phyloP scores from a whole-genome alignment of 2,888 invertebrate species.

The Pammene fasciana region DNA sequence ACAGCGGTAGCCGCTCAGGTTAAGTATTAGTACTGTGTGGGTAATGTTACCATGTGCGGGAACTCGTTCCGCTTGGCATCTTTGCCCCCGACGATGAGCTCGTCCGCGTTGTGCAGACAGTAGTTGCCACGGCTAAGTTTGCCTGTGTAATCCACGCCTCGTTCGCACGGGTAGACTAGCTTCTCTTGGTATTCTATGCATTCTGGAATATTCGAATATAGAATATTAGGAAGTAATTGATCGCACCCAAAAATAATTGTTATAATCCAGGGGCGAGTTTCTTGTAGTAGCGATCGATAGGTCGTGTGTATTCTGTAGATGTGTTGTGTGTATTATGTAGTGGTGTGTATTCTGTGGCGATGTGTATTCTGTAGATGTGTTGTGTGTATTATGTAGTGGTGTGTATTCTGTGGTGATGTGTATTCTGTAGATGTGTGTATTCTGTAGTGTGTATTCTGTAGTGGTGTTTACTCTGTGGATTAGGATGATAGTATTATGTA shows the following conservation, averaged over 20 bases:
- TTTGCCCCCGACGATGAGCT: slow-evolving; percentile 47
- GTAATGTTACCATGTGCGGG: slow-evolving; percentile 49
- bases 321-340: slow-evolving; percentile 11
- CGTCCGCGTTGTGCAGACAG: slow-evolving; percentile 47
- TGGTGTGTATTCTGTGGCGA: no score
- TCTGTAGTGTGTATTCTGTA: slow-evolving; percentile 14
- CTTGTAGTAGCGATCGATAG: neutral
- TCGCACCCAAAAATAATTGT: no score
- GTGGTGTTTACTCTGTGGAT: no score
- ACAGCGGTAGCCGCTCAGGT: no score
- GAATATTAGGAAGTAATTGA: neutral
- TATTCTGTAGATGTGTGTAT: slow-evolving; percentile 12
- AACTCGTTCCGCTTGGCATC: slow-evolving; percentile 50
- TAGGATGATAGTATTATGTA: no score
- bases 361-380: slow-evolving; percentile 5
- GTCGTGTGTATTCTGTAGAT: slow-evolving; percentile 8
- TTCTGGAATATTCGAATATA: slow-evolving; percentile 44
- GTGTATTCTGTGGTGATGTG: no score
- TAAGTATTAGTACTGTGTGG: no score
- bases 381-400: slow-evolving; percentile 15
- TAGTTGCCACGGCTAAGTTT: slow-evolving; percentile 42
- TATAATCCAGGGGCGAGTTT: no score
- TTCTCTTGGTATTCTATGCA: slow-evolving; percentile 52
- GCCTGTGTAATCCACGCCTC: slow-evolving; percentile 40
- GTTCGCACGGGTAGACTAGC: slow-evolving; percentile 49